Evolutionary conservation across 2,797 vertebrate species (phyloP).

Genomic region (Spheniscus humboldti): DNA sequence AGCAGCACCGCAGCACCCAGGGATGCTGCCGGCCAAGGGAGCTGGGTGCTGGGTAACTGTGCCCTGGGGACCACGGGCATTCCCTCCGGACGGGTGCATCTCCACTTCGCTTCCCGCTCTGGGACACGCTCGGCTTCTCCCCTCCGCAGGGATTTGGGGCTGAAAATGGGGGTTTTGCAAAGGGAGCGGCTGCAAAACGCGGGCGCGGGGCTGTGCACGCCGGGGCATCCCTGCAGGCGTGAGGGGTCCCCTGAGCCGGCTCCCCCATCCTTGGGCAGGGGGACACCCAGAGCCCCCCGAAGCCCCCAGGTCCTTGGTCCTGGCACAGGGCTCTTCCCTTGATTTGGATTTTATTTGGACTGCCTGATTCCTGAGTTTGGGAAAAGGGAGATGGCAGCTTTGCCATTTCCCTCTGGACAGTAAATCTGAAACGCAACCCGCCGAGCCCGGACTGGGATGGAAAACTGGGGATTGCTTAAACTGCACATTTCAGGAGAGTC

Average conservation of each 20-base stretch:
- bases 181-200: not conserved
- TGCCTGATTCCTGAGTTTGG: not conserved
- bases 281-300: not conserved
- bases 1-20: not conserved
- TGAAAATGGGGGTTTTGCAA: not conserved
- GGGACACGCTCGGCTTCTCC: not conserved
- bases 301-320: not conserved
- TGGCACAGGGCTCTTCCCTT: not conserved
- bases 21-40: not conserved
- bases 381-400: not conserved
- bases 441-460: not conserved
- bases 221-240: not conserved
- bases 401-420: not conserved
- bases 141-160: fast-evolving
- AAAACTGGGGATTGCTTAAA: not conserved
- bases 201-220: fast-evolving
- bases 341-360: not conserved
- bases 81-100: fast-evolving
- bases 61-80: not conserved
- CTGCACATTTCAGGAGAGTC: not conserved
- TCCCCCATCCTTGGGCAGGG: fast-evolving
- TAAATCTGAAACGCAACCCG: fast-evolving
- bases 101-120: not conserved
- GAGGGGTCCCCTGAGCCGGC: not conserved
- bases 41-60: not conserved